These are phyloP conservation scores for Phallusia fumigata DNA, from an alignment of 23 tunicate species.

Conservation along the genomic window DNA sequence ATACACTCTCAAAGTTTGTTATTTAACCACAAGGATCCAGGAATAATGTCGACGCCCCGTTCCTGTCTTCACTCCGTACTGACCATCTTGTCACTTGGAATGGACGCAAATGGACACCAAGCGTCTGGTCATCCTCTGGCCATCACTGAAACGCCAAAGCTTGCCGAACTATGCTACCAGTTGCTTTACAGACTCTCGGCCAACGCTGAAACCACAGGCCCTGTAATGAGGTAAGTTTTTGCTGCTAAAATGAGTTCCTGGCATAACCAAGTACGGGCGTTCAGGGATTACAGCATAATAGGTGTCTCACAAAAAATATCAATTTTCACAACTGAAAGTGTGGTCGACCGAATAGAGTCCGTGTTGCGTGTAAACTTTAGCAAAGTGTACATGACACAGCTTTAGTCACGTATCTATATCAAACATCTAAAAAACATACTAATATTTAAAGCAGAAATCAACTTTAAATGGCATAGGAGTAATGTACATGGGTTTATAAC, in stretches of 20 bases:
- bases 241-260: not conserved
- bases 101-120: not conserved
- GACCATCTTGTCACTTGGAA: slow-evolving; percentile 49
- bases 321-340: too few relatives aligned
- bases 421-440: too few relatives aligned
- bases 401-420: too few relatives aligned
- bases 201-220: slow-evolving; percentile 57
- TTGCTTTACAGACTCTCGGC: slow-evolving; percentile 58
- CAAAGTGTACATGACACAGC: too few relatives aligned
- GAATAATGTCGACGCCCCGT: slow-evolving; percentile 63
- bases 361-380: too few relatives aligned
- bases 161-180: slow-evolving; percentile 75
- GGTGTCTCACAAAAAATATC: too few relatives aligned
- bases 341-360: too few relatives aligned
- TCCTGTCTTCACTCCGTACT: slow-evolving; percentile 86
- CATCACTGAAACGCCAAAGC: slow-evolving; percentile 49
- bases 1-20: not conserved
- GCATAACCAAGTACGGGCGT: too few relatives aligned
- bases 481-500: too few relatives aligned
- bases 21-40: slow-evolving; percentile 63
- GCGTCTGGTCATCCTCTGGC: slow-evolving; percentile 46
- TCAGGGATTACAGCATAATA: too few relatives aligned
- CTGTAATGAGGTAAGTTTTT: slow-evolving; percentile 61
- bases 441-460: too few relatives aligned
- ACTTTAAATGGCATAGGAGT: too few relatives aligned